A percentile compares a stretch with the other conserved stretches of the same genome.
Conservation (phyloP, 2,113 vertebrate genomes). For the Panthera leo region DNA sequence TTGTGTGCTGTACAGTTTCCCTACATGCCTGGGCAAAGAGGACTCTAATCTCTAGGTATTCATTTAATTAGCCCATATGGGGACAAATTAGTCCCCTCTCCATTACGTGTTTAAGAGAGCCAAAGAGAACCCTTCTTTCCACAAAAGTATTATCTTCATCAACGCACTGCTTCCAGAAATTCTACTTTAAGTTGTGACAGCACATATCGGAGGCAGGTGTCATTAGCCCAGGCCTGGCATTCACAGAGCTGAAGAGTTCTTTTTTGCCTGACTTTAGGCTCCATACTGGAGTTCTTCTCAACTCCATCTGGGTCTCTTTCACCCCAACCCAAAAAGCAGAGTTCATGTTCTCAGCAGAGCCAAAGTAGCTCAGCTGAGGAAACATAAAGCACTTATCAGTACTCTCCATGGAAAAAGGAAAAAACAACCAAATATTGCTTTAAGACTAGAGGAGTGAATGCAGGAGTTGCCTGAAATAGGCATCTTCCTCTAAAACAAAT, state of each 20-base stretch:
- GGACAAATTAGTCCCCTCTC: background rate
- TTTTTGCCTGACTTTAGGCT: background rate
- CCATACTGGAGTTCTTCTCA: background rate
- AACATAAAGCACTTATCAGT: background rate
- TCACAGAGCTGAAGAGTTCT: background rate
- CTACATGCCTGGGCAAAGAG: background rate
- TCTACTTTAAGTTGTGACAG: background rate
- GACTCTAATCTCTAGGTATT: background rate
- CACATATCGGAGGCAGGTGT: rapidly evolving
- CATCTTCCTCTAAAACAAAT: slow-evolving; percentile 69
- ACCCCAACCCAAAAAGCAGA: background rate
- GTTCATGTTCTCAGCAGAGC: background rate
- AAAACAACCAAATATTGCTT: background rate
- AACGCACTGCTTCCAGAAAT: background rate
- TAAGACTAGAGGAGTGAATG: background rate
- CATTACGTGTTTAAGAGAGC: background rate
- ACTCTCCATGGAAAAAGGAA: background rate
- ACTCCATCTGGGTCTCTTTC: background rate
- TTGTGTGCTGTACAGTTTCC: background rate
- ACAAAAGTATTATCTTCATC: background rate
- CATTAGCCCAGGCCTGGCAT: background rate
- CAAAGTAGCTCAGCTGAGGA: background rate
- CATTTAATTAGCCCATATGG: background rate
- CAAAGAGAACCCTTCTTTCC: background rate
- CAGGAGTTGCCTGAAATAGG: slow-evolving; percentile 66